Evolutionary conservation across 2,888 invertebrate species (phyloP).

Genomic region (Rhingia campestris): DNA sequence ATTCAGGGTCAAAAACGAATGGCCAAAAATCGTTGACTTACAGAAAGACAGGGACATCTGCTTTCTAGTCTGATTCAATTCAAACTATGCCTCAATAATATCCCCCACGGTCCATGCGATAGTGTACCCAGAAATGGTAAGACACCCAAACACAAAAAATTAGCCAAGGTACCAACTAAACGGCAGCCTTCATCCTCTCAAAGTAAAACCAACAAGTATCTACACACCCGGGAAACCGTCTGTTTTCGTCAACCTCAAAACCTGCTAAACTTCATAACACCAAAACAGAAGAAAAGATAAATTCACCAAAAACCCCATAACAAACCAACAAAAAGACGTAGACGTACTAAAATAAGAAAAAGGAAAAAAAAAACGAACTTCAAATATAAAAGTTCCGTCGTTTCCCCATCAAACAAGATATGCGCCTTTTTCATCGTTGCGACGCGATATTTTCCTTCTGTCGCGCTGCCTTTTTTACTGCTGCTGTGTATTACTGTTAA

Average conservation of each 20-base stretch:
- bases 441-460: slow-evolving; percentile 61
- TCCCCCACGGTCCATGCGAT: too few relatives aligned
- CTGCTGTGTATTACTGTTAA: slow-evolving; percentile 61
- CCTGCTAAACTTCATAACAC: slow-evolving; percentile 45
- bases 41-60: too few relatives aligned
- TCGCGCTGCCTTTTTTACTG: slow-evolving; percentile 58
- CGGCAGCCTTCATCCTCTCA: too few relatives aligned
- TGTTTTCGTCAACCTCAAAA: slow-evolving; percentile 38
- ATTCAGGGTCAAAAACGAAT: too few relatives aligned
- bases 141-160: neutral
- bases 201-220: slow-evolving; percentile 29
- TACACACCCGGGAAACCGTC: neutral
- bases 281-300: slow-evolving; percentile 48
- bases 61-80: too few relatives aligned
- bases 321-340: slow-evolving; percentile 32
- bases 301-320: slow-evolving; percentile 50
- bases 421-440: slow-evolving; percentile 71
- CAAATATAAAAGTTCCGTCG: slow-evolving; percentile 70
- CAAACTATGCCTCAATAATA: too few relatives aligned
- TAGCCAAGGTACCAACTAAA: neutral
- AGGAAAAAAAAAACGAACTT: slow-evolving; percentile 41
- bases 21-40: too few relatives aligned
- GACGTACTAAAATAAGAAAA: slow-evolving; percentile 18
- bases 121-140: too few relatives aligned
- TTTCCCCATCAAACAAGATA: slow-evolving; percentile 66